Conservation (phyloP, 2,797 vertebrate genomes). For the Eremophila alpestris region DNA sequence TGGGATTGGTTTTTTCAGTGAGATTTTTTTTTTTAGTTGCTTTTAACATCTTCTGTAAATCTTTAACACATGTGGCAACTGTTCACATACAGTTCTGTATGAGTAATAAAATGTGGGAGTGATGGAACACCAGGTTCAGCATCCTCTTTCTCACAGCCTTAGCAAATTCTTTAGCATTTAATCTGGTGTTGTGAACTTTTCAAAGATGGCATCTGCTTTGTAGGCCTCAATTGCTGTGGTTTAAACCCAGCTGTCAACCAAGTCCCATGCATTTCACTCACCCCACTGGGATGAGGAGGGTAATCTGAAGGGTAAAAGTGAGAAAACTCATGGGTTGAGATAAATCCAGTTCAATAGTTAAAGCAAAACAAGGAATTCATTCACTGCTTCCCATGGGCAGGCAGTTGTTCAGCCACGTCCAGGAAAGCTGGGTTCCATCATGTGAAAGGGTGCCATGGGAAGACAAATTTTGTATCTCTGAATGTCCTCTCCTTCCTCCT, state of each 20-base stretch:
- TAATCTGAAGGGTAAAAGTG: neutral
- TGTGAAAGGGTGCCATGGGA: accelerated
- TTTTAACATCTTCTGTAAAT: neutral
- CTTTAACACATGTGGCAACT: neutral
- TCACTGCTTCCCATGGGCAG: neutral
- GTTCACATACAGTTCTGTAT: neutral
- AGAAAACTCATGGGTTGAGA: neutral
- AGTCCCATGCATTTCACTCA: neutral
- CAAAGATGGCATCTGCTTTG: neutral
- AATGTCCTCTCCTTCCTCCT: accelerated
- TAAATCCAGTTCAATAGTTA: neutral
- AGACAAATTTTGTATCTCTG: accelerated
- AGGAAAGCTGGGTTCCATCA: neutral
- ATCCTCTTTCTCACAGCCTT: neutral
- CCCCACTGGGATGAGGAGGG: neutral
- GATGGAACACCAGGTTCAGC: neutral
- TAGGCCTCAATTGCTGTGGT: neutral
- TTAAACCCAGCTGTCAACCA: neutral
- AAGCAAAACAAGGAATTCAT: neutral
- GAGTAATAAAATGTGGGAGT: neutral
- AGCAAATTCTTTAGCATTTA: neutral
- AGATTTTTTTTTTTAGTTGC: neutral
- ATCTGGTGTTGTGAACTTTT: neutral
- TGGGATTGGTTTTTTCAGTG: neutral
- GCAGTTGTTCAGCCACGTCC: neutral